Evolutionary conservation across 2,888 invertebrate genomes (phyloP), one percentile per base, ranked within the genome.

Genomic region (Hirtodrosophila trivittata): DNA sequence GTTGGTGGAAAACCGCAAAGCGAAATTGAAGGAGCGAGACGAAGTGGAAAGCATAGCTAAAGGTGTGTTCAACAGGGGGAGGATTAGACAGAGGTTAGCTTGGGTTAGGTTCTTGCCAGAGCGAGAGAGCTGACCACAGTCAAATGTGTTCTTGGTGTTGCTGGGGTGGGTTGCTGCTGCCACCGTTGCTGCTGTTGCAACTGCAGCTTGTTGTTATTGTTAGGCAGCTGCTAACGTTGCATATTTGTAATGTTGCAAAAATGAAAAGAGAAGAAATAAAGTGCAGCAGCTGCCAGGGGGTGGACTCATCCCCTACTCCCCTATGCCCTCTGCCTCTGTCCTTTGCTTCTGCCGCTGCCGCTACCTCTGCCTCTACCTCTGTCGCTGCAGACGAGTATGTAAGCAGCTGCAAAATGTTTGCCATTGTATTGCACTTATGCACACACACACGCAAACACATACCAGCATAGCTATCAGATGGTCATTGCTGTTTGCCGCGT

Each of bases 361-460:
- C 25, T 25, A 4, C 4, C 10, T 7, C 26, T 1, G 12, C 7
- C 47, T 30, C 43, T 18, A n/a, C 38, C n/a, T 13, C 14, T 2
- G 18, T 21, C 5, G 18, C 18, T n/a, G n/a, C n/a, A n/a, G n/a
- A n/a, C 18, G 18, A 21, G 5, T 21, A 5, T 21, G 16, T 25
- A n/a, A 28, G 52, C 71, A 71, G 71, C 71, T 71, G 74, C 69
- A 68, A 38, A 63, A 41, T 63, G 43, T 63, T 73, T 58, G 54
- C 50, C 46, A 63, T 63, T 67, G 52, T 42, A 57, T 43, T 59
- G 47, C 70, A 60, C 21, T 47, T 25, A 37, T 46, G 51, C 59
- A 28, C 42, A 13, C 33, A 39, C n/a, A 32, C 12, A 8, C 52
- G 43, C 33, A 33, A 12, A 8, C 30, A 10, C 37, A 39, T 6